phyloP scores from a whole-genome alignment of 2,113 vertebrate species.

The Menura novaehollandiae region DNA sequence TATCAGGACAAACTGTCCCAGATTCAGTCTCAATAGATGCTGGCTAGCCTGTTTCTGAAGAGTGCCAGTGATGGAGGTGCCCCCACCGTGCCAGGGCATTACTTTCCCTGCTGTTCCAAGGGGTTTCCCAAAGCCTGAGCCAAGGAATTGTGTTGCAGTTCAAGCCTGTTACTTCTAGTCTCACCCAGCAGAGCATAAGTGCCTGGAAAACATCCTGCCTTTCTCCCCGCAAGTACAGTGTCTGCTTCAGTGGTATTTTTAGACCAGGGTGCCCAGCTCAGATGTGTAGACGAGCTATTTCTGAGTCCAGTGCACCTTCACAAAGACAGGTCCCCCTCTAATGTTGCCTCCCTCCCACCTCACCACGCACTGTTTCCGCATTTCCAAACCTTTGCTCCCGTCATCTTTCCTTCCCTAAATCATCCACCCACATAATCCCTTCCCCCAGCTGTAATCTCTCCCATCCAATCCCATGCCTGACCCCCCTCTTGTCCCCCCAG shows the following conservation, averaged over 20 bases:
- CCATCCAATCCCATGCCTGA: neutral
- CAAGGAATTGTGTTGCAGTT: neutral
- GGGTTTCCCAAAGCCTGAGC: neutral
- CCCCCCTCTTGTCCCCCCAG: too few species aligned
- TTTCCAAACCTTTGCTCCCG: neutral
- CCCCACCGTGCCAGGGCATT: neutral
- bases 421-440: neutral
- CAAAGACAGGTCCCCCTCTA: neutral
- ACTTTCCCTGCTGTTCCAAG: neutral
- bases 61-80: neutral
- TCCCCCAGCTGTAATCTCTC: neutral
- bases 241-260: neutral
- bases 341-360: neutral
- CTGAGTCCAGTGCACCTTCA: neutral
- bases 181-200: neutral
- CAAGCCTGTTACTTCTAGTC: neutral
- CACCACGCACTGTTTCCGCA: fast-evolving
- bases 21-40: neutral
- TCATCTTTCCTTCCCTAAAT: neutral
- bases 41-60: neutral
- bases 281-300: neutral
- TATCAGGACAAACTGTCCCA: neutral
- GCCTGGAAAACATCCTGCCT: neutral
- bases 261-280: neutral
- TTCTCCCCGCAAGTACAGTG: neutral